phyloP scores from a whole-genome alignment of 2,888 invertebrate species.

The Synergus laeviventris region DNA sequence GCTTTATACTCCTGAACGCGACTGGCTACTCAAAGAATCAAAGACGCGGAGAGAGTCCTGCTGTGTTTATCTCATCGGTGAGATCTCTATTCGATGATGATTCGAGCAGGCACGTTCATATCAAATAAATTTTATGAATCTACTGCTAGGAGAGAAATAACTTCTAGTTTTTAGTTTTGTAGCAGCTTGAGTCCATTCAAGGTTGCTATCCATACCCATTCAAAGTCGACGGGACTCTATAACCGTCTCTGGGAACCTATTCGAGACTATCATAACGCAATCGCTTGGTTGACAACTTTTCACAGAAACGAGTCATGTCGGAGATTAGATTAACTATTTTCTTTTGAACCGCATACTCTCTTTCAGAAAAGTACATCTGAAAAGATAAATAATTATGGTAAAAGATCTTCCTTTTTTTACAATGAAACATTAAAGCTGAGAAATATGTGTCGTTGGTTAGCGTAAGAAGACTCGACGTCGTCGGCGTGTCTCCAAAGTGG shows the following conservation, averaged over 20 bases:
- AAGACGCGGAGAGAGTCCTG: slow-evolving; percentile 24
- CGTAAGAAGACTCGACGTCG: neutral
- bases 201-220: slow-evolving; percentile 8
- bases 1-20: neutral
- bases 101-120: slow-evolving; percentile 20
- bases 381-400: too few species aligned
- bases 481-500: slow-evolving; percentile 23
- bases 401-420: too few species aligned
- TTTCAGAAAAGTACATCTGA: too few species aligned
- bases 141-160: neutral
- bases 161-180: neutral
- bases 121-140: slow-evolving; percentile 19
- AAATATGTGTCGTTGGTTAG: neutral
- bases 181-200: slow-evolving; percentile 39
- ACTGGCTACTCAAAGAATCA: neutral
- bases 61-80: slow-evolving; percentile 38
- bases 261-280: neutral
- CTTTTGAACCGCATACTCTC: neutral
- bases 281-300: slow-evolving; percentile 25
- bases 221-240: slow-evolving; percentile 15
- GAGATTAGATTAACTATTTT: slow-evolving; percentile 12
- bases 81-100: slow-evolving; percentile 40
- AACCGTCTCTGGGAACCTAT: slow-evolving; percentile 23
- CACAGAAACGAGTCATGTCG: slow-evolving; percentile 5
- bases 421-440: neutral